Conservation (phyloP, 2,888 invertebrate species). For the Sicus ferrugineus region DNA sequence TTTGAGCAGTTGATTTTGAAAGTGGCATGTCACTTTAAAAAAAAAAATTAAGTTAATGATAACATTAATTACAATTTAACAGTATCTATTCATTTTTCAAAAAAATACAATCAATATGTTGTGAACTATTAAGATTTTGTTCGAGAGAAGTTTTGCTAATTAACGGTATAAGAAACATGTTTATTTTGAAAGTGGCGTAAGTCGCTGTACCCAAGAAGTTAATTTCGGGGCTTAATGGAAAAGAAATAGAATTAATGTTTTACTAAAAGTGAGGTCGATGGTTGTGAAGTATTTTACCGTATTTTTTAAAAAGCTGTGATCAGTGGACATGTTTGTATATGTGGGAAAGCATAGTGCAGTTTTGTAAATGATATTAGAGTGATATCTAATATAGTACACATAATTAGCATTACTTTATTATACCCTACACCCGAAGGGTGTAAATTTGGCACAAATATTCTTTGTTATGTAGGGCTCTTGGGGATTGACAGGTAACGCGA, state of each 20-base stretch:
- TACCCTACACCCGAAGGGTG: too few species aligned
- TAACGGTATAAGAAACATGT: slow-evolving; percentile 22
- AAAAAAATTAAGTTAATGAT: too few species aligned
- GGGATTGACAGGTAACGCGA: too few species aligned
- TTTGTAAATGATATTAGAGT: slow-evolving; percentile 33
- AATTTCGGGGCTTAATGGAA: slow-evolving; percentile 25
- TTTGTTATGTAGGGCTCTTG: too few species aligned
- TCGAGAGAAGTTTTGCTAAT: slow-evolving; percentile 8
- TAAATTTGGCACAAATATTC: too few species aligned
- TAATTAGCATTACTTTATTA: slow-evolving; percentile 29
- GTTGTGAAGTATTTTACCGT: slow-evolving; percentile 21
- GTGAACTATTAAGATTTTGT: not conserved
- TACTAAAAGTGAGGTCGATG: slow-evolving; percentile 6
- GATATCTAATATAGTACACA: slow-evolving; percentile 25
- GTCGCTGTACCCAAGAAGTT: slow-evolving; percentile 28
- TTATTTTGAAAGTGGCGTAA: slow-evolving; percentile 30
- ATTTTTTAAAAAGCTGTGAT: slow-evolving; percentile 22
- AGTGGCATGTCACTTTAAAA: too few species aligned
- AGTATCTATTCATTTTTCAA: not conserved
- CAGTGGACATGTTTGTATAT: slow-evolving; percentile 28
- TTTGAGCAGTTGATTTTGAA: too few species aligned
- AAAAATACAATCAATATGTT: not conserved
- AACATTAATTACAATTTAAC: too few species aligned
- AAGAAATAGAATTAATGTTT: slow-evolving; percentile 28
- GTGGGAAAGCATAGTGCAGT: slow-evolving; percentile 22